Base-by-base conservation (phyloP, 2,113 vertebrate genomes). In the Willisornis vidua region DNA sequence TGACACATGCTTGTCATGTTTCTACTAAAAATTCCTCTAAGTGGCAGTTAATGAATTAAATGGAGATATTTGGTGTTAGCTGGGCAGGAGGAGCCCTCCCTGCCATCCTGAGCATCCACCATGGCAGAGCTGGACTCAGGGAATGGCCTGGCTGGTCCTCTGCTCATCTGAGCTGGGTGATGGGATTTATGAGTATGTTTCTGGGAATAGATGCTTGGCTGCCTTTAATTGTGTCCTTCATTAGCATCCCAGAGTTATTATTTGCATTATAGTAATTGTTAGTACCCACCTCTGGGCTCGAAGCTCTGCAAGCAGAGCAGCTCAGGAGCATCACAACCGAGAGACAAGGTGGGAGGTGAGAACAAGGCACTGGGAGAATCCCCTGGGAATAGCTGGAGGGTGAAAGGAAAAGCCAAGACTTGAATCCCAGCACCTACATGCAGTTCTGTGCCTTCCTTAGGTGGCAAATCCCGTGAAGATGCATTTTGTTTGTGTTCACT, bases 351-450 rank as follows among this genome's bases (percentile, higher is more conserved):
- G 73, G 68, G 70, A 84, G 70, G 49, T 4, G 54, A 14, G 17
- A 43, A 6, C n/a, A 3, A 5, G 17, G 43, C 2, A 0, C 48
- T 16, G 75, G 48, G 35, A n/a, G 61, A 19, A 10, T 5, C 4
- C 0, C n/a, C 49, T 28, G 37, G 77, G 62, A 24, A 14, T 15
- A 31, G 65, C 41, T 28, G 58, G 16, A 9, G 81, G 66, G 29
- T 7, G 22, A 31, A 15, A 17, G 29, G 41, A 17, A 43, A 25
- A 22, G 14, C 48, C 54, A 4, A 1, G n/a, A 12, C 46, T 33
- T 1, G 22, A 31, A 41, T 14, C 16, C 26, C 2, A 1, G 48
- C 51, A 6, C 4, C 62, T 7, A 0, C 23, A 0, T 0, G 0
- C 61, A 5, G 52, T 67, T 24, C 71, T 4, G 35, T 25, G 52